phyloP scores from a whole-genome alignment of 2,113 vertebrate species.

The Tor tambroides region DNA sequence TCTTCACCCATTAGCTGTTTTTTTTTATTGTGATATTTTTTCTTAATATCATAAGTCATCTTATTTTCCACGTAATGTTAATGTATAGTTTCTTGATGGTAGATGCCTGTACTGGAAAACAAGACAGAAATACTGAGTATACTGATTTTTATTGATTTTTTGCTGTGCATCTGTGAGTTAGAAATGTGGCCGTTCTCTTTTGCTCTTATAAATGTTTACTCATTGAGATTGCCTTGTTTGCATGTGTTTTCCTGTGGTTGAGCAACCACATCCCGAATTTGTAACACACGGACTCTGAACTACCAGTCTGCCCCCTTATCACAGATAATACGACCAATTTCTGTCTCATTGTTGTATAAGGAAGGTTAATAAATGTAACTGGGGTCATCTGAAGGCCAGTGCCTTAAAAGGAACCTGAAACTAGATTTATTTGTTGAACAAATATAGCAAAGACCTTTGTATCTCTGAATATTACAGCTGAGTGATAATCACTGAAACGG shows the following conservation, averaged over 20 bases:
- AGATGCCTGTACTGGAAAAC: neutral
- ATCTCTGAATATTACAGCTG: neutral
- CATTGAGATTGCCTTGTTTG: neutral
- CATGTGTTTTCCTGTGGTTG: conserved; percentile 7
- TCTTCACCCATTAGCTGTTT: neutral
- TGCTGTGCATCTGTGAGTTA: neutral
- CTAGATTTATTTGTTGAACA: neutral
- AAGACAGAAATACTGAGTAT: neutral
- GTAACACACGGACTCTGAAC: neutral
- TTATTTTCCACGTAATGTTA: neutral
- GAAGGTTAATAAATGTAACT: neutral
- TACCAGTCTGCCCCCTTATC: conserved; percentile 1
- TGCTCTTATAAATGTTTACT: conserved; percentile 2
- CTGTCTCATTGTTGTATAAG: neutral
- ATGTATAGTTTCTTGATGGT: neutral
- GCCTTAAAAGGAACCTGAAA: conserved; percentile 1
- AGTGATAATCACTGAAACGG: neutral
- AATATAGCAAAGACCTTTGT: neutral
- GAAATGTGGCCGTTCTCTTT: neutral
- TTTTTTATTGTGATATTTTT: neutral
- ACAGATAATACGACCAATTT: neutral
- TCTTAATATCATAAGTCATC: neutral
- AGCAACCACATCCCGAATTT: neutral
- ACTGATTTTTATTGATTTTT: neutral
- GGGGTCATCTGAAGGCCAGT: neutral